These are phyloP conservation scores for Danio choprae DNA, from an alignment of 2,797 vertebrate genomes.

Conservation along the genomic window DNA sequence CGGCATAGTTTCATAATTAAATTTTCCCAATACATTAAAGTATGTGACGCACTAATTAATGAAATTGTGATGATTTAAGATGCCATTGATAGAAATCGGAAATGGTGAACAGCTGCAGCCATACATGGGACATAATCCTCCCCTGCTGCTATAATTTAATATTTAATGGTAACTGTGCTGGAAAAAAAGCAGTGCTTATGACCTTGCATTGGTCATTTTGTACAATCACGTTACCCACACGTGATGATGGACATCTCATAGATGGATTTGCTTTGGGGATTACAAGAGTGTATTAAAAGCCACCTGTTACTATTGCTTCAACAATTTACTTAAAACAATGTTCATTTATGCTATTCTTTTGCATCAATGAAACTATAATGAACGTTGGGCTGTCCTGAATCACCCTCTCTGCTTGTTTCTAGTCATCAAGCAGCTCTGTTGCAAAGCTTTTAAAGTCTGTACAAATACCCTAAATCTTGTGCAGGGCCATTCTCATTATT, in stretches of 20 bases:
- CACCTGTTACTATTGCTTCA: slow-evolving; percentile 7
- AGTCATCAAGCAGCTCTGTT: slow-evolving; percentile 28
- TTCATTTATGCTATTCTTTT: not conserved
- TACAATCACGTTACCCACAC: not conserved
- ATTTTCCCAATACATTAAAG: not conserved
- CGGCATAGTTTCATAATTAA: too few relatives aligned
- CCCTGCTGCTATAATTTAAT: not conserved
- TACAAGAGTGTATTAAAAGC: slow-evolving; percentile 30
- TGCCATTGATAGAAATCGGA: not conserved
- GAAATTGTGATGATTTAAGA: not conserved
- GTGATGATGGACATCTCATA: slow-evolving; percentile 17
- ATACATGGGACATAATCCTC: slow-evolving; percentile 12
- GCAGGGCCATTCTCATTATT: slow-evolving; percentile 37
- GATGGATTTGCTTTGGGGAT: slow-evolving; percentile 41
- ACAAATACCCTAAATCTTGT: slow-evolving; percentile 36
- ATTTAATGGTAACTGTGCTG: not conserved
- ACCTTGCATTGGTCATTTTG: not conserved
- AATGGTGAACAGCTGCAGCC: not conserved
- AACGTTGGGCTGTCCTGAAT: not conserved
- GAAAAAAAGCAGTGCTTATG: not conserved
- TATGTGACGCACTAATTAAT: not conserved
- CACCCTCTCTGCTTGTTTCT: slow-evolving; percentile 1
- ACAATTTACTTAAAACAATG: not conserved
- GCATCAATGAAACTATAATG: not conserved
- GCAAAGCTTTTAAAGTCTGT: slow-evolving; percentile 43